Percentiles rank a stretch among this genome's conserved stretches.
phyloP scores from a whole-genome alignment of 1,140 invertebrate genomes.

The Diachasma alloeum region DNA sequence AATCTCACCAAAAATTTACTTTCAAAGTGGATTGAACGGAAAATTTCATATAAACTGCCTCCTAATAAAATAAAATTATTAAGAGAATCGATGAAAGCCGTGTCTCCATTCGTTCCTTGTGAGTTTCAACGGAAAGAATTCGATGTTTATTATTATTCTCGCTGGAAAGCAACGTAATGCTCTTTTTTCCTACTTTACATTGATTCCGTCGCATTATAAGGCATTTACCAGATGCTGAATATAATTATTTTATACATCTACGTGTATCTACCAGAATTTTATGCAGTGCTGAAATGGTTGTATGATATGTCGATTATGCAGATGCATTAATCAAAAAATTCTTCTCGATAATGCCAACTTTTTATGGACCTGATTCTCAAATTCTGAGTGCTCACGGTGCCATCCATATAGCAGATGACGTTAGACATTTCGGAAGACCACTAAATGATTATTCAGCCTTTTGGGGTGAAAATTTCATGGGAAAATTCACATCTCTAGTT shows the following conservation, averaged over 20 bases:
- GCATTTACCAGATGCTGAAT: neutral
- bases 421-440: conserved; percentile 20
- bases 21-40: neutral
- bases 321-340: conserved; percentile 11
- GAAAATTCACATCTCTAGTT: conserved; percentile 24
- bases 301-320: neutral
- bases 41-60: neutral
- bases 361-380: conserved; percentile 27
- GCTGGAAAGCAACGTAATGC: conserved; percentile 12
- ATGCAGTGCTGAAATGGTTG: neutral
- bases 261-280: neutral
- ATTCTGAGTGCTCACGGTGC: conserved; percentile 34
- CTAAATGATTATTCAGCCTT: conserved; percentile 29
- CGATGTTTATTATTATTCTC: neutral
- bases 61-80: neutral
- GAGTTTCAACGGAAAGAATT: conserved; percentile 18
- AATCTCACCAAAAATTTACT: neutral
- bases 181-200: conserved; percentile 14
- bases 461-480: conserved; percentile 32
- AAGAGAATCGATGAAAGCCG: neutral
- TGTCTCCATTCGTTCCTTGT: neutral
- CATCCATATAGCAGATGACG: conserved; percentile 34
- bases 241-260: conserved; percentile 14
- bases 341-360: conserved; percentile 15
- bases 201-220: neutral